Base-by-base conservation (phyloP, 2,113 vertebrate genomes). In the Azemiops feae region DNA sequence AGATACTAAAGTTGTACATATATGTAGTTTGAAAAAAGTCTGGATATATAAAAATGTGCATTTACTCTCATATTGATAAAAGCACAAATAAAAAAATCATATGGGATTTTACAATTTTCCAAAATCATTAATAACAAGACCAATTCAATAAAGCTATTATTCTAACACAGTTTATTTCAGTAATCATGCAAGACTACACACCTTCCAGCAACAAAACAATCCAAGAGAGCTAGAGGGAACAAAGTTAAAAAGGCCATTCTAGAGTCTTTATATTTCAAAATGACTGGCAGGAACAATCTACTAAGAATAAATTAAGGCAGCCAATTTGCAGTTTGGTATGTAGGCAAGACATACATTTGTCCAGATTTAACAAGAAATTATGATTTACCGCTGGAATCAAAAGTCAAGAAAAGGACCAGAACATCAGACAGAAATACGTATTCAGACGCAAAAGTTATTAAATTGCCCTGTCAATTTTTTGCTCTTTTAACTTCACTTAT, bases 41-140 rank as follows among this genome's bases (percentile, higher is more conserved):
- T 34, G 9, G 64, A 12, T 34, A 16, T 47, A 90, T 30, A n/a
- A 27, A 69, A 54, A 52, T 27, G n/a, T 39, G 34, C 4, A 43
- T 20, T 74, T 52, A 53, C 34, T 88, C 54, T 64, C 23, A 27
- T 3, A 12, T 50, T 39, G 34, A 12, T 91, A 8, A 74, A 10
- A n/a, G 25, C 47, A 11, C 64, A 92, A 27, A 34, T 50, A 9
- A 92, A 87, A n/a, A 3, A 52, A 54, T n/a, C 18, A 91, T 53
- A n/a, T 45, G 18, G 34, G 9, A 54, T 50, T 92, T 57, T 85
- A 94, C 93, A 30, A 93, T 93, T 95, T 89, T 4, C 3, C n/a
- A 88, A 25, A 69, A 39, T 54, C 5, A 74, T 43, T 64, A 92
- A 47, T n/a, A 64, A 39, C 14, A n/a, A 92, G 45, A 52, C 52